Percentiles rank a stretch among this genome's conserved stretches.
phyloP scores from a whole-genome alignment of 2,113 vertebrate species.

The Tachysurus fulvidraco region DNA sequence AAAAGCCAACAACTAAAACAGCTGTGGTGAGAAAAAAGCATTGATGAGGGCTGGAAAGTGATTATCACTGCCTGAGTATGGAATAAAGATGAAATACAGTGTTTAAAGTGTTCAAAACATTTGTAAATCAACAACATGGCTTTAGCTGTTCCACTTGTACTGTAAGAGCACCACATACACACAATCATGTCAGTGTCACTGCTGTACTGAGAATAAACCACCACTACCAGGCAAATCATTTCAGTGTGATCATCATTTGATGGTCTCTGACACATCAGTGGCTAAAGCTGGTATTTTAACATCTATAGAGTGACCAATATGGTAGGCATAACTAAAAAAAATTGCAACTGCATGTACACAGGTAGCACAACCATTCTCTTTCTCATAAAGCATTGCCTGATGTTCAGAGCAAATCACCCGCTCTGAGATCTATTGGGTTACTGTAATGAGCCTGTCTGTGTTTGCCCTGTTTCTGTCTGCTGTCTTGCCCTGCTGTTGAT shows the following conservation, averaged over 20 bases:
- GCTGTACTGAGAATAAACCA: too few relatives aligned
- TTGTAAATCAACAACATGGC: too few relatives aligned
- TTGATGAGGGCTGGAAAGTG: neutral
- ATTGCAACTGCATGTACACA: neutral
- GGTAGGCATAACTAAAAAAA: too few relatives aligned
- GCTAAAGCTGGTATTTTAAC: neutral
- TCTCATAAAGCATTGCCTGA: neutral
- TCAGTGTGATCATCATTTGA: neutral
- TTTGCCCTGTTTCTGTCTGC: too few relatives aligned
- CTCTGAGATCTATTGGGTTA: neutral
- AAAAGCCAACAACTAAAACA: neutral
- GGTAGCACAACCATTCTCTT: neutral
- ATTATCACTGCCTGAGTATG: neutral
- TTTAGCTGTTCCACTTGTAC: too few relatives aligned
- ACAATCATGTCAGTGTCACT: neutral
- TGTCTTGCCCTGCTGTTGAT: too few relatives aligned
- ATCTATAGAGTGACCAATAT: neutral
- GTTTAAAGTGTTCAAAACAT: too few relatives aligned
- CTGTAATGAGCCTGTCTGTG: too few relatives aligned
- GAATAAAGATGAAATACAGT: neutral
- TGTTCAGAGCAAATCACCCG: neutral
- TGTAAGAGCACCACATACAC: neutral
- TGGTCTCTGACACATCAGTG: neutral
- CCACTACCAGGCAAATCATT: neutral
- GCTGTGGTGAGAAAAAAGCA: neutral